These are phyloP conservation scores for Augiades crinisus DNA, from an alignment of 2,888 invertebrate genomes.

Conservation along the genomic window DNA sequence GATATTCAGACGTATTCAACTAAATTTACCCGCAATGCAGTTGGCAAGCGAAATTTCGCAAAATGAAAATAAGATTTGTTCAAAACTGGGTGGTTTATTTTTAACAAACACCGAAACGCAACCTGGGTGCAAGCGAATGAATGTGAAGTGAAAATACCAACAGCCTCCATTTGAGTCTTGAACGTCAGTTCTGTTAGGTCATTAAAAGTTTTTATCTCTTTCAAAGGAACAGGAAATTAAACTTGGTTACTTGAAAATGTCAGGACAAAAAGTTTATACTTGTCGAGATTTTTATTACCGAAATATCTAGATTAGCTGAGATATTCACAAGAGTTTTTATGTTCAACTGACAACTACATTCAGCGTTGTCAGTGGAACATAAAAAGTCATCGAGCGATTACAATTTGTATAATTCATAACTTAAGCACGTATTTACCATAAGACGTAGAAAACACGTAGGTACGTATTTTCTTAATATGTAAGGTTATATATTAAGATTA, in stretches of 20 bases:
- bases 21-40: constrained; percentile 10
- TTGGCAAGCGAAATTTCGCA: not conserved
- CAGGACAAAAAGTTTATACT: not conserved
- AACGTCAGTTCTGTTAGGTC: not conserved
- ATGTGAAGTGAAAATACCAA: not conserved
- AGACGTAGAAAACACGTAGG: too few species aligned
- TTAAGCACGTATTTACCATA: too few species aligned
- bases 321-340: not conserved
- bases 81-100: not conserved
- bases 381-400: too few species aligned
- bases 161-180: not conserved
- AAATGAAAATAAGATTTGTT: not conserved
- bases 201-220: not conserved
- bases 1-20: not conserved
- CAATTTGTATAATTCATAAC: too few species aligned
- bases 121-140: too few species aligned
- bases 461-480: too few species aligned
- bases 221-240: constrained; percentile 6
- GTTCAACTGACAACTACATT: not conserved
- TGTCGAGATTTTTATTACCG: not conserved
- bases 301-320: not conserved
- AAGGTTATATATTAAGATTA: too few species aligned
- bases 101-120: too few species aligned
- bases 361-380: too few species aligned
- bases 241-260: not conserved